Conservation (phyloP, 92 coral and sea anemone species). For the Siderastrea radians region DNA sequence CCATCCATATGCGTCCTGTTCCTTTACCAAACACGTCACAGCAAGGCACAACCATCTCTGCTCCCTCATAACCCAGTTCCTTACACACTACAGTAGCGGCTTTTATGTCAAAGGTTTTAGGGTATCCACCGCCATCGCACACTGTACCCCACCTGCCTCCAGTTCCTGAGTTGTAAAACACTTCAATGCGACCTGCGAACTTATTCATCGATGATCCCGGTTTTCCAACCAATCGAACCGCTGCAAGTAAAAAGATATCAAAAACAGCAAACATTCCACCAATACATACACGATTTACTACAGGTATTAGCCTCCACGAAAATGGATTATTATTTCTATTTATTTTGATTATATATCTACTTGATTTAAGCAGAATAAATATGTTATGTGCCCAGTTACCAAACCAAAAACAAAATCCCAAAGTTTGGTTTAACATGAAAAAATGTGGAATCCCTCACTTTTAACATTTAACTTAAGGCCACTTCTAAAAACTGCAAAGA, state of each 20-base stretch:
- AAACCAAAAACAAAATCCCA: too few relatives aligned
- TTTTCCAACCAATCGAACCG: background rate
- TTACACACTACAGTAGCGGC: slow-evolving; percentile 66
- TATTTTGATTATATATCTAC: too few relatives aligned
- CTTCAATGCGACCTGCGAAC: slow-evolving; percentile 73
- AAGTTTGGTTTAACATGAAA: too few relatives aligned
- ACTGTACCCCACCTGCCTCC: slow-evolving; percentile 65
- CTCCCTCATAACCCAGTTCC: slow-evolving; percentile 53
- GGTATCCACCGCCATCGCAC: slow-evolving; percentile 3
- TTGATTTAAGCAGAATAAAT: too few relatives aligned
- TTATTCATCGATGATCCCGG: background rate
- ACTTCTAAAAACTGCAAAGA: too few relatives aligned
- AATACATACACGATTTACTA: background rate
- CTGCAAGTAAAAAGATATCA: background rate
- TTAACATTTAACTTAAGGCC: too few relatives aligned
- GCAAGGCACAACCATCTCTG: slow-evolving; percentile 41
- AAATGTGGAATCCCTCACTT: too few relatives aligned
- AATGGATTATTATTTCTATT: too few relatives aligned
- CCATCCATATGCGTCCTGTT: slow-evolving; percentile 51
- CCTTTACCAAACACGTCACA: slow-evolving; percentile 63
- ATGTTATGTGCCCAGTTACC: too few relatives aligned
- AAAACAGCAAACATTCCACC: background rate
- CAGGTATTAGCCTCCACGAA: too few relatives aligned
- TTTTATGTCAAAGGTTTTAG: slow-evolving; percentile 25
- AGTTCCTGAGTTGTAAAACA: slow-evolving; percentile 24